A percentile compares a stretch with the other conserved stretches of the same genome.
Conservation (phyloP, 2,888 invertebrate genomes). For the Unio pictorum region DNA sequence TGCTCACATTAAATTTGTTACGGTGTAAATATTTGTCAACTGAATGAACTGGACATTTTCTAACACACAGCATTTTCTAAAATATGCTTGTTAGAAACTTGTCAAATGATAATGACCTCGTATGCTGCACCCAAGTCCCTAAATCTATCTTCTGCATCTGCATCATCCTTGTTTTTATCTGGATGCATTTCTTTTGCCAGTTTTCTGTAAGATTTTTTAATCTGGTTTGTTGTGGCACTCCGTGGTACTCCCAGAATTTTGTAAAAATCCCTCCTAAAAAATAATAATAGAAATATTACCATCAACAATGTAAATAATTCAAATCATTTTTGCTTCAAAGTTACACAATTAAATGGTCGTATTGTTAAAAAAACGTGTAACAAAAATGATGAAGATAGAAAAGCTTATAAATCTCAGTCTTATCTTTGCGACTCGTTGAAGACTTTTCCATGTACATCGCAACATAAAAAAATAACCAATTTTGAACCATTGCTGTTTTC, state of each 20-base stretch:
- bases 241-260: conserved; percentile 88
- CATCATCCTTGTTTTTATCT: conserved; percentile 96
- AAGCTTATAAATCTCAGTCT: no score
- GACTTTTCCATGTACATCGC: no score
- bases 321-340: no score
- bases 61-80: not conserved
- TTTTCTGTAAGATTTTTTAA: conserved; percentile 97
- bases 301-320: no score
- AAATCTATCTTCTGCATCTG: conserved; percentile 92
- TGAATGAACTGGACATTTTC: not conserved
- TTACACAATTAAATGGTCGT: no score
- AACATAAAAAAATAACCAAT: no score
- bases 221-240: conserved; percentile 91
- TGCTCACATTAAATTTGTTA: not conserved
- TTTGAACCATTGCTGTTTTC: no score
- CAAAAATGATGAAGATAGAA: no score
- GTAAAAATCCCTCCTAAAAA: conserved; percentile 92
- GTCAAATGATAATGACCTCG: conserved; percentile 76
- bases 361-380: no score
- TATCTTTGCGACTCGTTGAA: no score
- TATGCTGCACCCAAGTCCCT: conserved; percentile 97
- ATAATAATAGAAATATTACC: no score
- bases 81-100: not conserved
- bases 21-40: not conserved
- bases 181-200: conserved; percentile 97